These are phyloP conservation scores for Miltochrista miniata DNA, from an alignment of 2,888 invertebrate species.

Conservation along the genomic window DNA sequence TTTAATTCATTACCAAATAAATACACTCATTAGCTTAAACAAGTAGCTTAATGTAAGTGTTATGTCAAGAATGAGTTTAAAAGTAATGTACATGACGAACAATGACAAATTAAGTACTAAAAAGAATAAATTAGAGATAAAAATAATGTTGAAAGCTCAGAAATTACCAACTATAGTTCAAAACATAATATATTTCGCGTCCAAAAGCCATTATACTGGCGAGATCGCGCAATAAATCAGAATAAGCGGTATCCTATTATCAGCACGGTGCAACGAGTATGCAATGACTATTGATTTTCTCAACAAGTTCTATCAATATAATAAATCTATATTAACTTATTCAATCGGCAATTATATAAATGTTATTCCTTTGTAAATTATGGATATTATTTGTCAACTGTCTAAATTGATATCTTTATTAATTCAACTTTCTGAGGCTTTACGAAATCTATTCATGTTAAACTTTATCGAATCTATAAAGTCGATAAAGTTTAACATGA, in stretches of 20 bases:
- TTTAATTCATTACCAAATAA: too few species aligned
- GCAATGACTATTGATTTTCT: conserved; percentile 72
- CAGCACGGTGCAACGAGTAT: conserved; percentile 53
- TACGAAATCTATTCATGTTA: too few species aligned
- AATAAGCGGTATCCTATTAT: conserved; percentile 61
- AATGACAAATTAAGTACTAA: too few species aligned
- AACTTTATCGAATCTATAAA: background rate
- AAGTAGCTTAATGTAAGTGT: too few species aligned
- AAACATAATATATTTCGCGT: conserved; percentile 31
- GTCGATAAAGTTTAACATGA: too few species aligned
- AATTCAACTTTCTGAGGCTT: too few species aligned
- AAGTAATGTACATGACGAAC: too few species aligned
- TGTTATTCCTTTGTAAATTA: background rate
- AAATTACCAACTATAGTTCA: conserved; percentile 30
- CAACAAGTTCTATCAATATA: conserved; percentile 49
- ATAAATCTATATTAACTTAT: conserved; percentile 49
- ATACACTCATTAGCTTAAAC: too few species aligned
- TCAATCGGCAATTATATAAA: background rate
- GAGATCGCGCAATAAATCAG: conserved; percentile 64
- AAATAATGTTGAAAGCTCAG: too few species aligned
- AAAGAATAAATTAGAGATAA: too few species aligned
- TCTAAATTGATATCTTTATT: too few species aligned
- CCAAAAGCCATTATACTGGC: conserved; percentile 39
- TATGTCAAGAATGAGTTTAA: too few species aligned
- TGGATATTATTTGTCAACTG: background rate